Base-by-base conservation (phyloP, 2,113 vertebrate species). In the Tenrec ecaudatus region DNA sequence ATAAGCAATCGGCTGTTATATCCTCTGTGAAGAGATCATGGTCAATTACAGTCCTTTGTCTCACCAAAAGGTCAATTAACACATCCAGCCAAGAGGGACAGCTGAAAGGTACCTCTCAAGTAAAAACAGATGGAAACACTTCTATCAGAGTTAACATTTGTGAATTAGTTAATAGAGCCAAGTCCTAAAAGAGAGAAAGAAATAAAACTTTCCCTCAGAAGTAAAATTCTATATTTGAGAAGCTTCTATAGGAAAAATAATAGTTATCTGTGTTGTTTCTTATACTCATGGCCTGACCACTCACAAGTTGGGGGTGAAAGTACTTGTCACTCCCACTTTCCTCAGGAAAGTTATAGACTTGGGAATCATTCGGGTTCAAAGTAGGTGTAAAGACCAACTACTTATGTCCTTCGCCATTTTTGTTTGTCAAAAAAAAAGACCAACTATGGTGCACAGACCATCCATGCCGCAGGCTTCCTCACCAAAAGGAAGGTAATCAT, bases 111-210 rank as follows among this genome's bases (percentile, higher is more conserved):
- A 15, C 31, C 36, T 64, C 38, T 84, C 15, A 23, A 53, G 47
- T 53, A 53, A 31, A 73, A 82, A 76, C 62, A 79, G 68, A 69
- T 29, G n/a, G n/a, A 33, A 71, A 75, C 19, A 73, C 66, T 47
- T 38, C 47, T 53, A 53, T 92, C 43, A 89, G 16, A 66, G 23
- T 29, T 84, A 94, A 91, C 75, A 58, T 94, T 62, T 95, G 47
- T 94, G 60, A 85, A 43, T 82, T 78, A 33, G 19, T 66, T 92
- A 82, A 64, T 82, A 10, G 57, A 89, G 89, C 11, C 22, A 80
- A 86, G 22, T 81, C 33, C 76, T 93, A 88, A 93, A 88, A 82
- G 78, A 84, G 31, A 91, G 91, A 23, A 14, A 53, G 47, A 53
- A 53, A 53, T 8, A 58, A 92, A 60, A 75, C 2, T 80, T 82